These are phyloP conservation scores for Thryonomys swinderianus DNA, from an alignment of 2,113 vertebrate species.

Conservation along the genomic window DNA sequence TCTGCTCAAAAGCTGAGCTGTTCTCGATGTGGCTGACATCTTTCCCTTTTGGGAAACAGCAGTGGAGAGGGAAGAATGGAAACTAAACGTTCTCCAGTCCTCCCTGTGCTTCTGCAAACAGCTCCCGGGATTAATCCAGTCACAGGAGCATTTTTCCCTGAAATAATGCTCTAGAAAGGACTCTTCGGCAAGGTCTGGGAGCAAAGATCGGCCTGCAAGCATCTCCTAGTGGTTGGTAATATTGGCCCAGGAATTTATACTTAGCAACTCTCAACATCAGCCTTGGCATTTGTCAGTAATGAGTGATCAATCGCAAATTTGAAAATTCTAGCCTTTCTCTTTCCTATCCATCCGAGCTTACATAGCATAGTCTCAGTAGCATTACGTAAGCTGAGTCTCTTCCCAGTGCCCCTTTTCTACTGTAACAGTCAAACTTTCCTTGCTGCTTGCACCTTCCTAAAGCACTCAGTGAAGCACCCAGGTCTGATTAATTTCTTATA, in stretches of 20 bases:
- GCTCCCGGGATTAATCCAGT: background rate
- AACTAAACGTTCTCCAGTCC: background rate
- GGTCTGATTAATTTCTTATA: background rate
- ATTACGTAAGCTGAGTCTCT: background rate
- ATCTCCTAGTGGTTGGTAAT: background rate
- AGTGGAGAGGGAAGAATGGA: background rate
- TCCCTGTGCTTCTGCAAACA: background rate
- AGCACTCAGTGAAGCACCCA: background rate
- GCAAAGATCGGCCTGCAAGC: background rate
- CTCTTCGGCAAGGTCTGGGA: background rate
- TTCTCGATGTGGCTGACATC: background rate
- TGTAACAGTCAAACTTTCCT: background rate
- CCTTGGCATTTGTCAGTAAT: background rate
- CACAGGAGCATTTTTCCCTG: background rate
- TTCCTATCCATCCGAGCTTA: background rate
- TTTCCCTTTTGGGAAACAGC: rapidly evolving
- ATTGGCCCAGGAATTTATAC: background rate
- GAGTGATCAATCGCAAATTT: background rate
- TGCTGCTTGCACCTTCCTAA: background rate
- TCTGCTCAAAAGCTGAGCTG: background rate
- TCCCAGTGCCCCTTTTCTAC: background rate
- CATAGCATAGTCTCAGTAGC: background rate
- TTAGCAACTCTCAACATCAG: background rate
- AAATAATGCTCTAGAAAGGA: background rate
- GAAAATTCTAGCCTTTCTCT: background rate